These are phyloP conservation scores for Paraplagusia blochii DNA, from an alignment of 2,113 vertebrate genomes.

Conservation along the genomic window DNA sequence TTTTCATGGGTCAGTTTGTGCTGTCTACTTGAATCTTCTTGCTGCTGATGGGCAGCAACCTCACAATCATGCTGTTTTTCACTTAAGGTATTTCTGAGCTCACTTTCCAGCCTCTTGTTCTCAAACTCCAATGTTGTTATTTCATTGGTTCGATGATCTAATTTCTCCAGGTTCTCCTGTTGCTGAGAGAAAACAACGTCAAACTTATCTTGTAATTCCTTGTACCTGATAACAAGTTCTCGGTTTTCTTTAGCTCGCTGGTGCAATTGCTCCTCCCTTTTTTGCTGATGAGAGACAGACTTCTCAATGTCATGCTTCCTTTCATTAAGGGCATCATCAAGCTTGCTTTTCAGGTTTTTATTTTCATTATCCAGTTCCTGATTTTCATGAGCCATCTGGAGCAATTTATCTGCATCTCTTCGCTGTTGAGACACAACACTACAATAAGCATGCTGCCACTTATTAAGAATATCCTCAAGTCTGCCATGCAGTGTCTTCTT, in stretches of 20 bases:
- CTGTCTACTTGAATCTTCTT: background rate
- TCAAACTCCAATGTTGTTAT: background rate
- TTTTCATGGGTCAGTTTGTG: no score
- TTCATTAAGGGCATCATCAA: background rate
- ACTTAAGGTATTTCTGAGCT: background rate
- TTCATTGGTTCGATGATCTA: background rate
- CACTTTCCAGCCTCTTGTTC: background rate
- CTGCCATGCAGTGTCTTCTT: background rate
- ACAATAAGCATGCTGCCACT: background rate
- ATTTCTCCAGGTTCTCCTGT: background rate
- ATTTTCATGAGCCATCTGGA: background rate
- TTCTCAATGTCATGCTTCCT: no score
- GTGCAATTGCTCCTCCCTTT: no score
- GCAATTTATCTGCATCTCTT: background rate
- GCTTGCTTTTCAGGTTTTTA: background rate
- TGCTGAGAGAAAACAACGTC: background rate
- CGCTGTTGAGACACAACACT: background rate
- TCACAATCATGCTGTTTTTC: background rate
- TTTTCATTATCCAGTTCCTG: background rate
- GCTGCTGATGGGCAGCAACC: background rate
- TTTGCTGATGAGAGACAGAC: no score
- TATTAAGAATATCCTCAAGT: background rate
- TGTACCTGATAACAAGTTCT: no score
- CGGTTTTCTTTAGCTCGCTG: no score
- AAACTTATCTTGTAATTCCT: no score